Evolutionary conservation across 2,113 vertebrate species (phyloP), one percentile per base, ranked within the genome.

Genomic region (Phyllopteryx taeniolatus): DNA sequence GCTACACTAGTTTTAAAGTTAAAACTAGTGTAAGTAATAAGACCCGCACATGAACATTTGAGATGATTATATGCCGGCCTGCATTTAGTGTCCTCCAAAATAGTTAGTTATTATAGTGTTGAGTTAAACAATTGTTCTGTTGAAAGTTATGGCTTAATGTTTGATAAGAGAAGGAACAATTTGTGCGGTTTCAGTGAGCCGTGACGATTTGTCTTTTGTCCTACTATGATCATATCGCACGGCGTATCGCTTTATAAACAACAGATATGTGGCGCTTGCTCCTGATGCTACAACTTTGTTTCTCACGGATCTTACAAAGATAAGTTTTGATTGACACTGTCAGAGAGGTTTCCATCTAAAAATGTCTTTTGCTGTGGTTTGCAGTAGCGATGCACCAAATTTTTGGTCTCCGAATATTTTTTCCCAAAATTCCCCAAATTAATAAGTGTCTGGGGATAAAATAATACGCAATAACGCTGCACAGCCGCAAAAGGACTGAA

Each of bases 141-240:
- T 65, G 11, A 44, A 44, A 46, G 42, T 44, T 59, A 33, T n/a
- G 46, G 35, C 43, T 68, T 42, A 31, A 66, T 14, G 0, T 10
- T 49, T 54, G 10, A 74, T 11, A 44, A 56, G 60, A 1, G 69
- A 43, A 42, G 51, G 12, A 59, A 33, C 22, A 14, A 11, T 44
- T 14, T 49, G 31, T 10, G 42, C 57, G 27, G 47, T 39, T 22
- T 69, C 46, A 8, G 3, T 73, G 9, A 70, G 15, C 39, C 20
- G 35, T 51, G 33, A 53, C 31, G 1, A 1, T 6, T 49, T 68
- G 43, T 17, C 20, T 60, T 76, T 67, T 81, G 70, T 60, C 71
- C 74, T 72, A 66, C 62, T 72, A 71, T 76, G 39, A 64, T 73
- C n/a, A 59, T 33, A 56, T 59, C 57, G 3, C 31, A 17, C 14